Conservation (phyloP, 2,888 invertebrate genomes). For the Coelogynopora nodosa region DNA sequence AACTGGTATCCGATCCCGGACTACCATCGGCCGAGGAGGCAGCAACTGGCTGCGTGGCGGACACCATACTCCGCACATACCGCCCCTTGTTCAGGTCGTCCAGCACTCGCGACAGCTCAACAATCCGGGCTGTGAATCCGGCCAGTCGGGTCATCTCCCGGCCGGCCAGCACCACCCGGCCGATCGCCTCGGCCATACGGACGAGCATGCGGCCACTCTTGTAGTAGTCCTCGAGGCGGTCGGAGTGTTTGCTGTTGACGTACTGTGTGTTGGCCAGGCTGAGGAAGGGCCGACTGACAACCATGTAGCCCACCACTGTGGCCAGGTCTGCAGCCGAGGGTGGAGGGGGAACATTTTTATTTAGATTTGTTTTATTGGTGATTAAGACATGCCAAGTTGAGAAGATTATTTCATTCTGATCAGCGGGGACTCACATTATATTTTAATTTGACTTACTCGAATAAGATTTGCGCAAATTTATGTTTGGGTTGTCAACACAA, state of each 20-base stretch:
- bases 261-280: conserved; percentile 68
- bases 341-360: not conserved
- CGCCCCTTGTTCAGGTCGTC: conserved; percentile 67
- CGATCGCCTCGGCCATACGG: conserved; percentile 93
- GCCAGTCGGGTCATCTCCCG: conserved; percentile 87
- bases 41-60: not conserved
- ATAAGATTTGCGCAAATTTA: too few relatives aligned
- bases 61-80: not conserved
- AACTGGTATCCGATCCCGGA: not conserved
- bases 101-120: conserved; percentile 79
- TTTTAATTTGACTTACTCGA: too few relatives aligned
- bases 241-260: conserved; percentile 68
- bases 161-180: conserved; percentile 86
- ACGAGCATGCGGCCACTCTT: conserved; percentile 92
- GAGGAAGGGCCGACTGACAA: conserved; percentile 90
- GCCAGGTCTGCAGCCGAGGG: conserved; percentile 72
- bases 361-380: too few relatives aligned
- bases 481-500: too few relatives aligned
- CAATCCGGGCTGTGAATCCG: conserved; percentile 87
- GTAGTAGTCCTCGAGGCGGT: conserved; percentile 85
- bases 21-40: not conserved
- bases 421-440: too few relatives aligned
- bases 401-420: too few relatives aligned
- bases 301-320: conserved; percentile 89
- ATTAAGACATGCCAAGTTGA: too few relatives aligned